phyloP scores from a whole-genome alignment of 2,888 invertebrate genomes.

The Lasius platythorax region DNA sequence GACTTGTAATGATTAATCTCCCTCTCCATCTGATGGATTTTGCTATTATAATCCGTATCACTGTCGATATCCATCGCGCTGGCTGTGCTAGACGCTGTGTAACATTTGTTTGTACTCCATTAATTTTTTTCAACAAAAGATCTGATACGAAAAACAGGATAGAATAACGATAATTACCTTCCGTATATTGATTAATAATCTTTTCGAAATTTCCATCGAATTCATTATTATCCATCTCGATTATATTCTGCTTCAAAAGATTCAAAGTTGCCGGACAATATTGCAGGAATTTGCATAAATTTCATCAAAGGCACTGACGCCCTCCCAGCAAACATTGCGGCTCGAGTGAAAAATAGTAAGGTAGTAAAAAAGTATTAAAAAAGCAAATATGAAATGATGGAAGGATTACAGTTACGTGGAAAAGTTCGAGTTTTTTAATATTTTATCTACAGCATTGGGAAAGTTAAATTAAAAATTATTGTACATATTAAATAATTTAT shows the following conservation, averaged over 20 bases:
- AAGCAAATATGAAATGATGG: not conserved
- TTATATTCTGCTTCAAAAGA: not conserved
- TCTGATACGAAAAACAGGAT: not conserved
- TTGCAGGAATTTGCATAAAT: not conserved
- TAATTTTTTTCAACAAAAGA: not conserved
- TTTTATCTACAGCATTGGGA: not conserved
- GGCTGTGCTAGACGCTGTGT: not conserved
- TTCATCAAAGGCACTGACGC: not conserved
- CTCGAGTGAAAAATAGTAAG: not conserved
- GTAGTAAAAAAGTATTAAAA: too few species aligned
- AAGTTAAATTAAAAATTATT: not conserved
- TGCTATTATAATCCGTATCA: not conserved
- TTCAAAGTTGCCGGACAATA: not conserved
- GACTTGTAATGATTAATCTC: slow-evolving; percentile 46
- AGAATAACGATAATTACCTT: not conserved
- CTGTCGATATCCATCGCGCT: not conserved
- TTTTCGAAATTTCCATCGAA: not conserved
- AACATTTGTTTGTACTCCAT: not conserved
- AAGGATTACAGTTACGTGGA: not conserved
- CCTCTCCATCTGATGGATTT: slow-evolving; percentile 5
- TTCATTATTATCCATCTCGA: not conserved
- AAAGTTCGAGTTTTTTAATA: not conserved
- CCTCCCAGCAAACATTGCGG: not conserved
- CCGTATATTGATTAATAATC: not conserved
- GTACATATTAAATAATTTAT: not conserved